Base-by-base conservation (phyloP, 2,888 invertebrate species). In the Agriopis marginaria region DNA sequence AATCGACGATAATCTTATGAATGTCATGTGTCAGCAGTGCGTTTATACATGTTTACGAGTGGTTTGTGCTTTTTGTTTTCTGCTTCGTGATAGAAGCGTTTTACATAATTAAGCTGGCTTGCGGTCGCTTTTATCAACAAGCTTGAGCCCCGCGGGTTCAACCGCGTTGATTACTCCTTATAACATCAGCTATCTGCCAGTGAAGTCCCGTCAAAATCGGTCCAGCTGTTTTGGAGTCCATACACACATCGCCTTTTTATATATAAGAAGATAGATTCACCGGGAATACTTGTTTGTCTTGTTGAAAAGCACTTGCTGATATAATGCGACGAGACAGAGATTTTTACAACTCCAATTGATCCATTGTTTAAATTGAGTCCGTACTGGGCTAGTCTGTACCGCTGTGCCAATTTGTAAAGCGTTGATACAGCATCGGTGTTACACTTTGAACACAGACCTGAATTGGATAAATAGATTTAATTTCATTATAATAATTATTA, bases 371-470 rank as follows among this genome's bases (percentile, higher is more conserved):
- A 12, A 47, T n/a, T 47, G 47, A 47, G 47, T 7, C 32, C 32
- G 9, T 8, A 42, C 8, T 42, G 42, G 42, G 42, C 42, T 8
- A 7, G 42, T 42, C 6, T 10, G 5, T 32, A 23, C 23, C 7
- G 4, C 11, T 12, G 42, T 55, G 42, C 9, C 56, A 10, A 23
- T 60, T 11, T 42, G 23, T 23, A 62, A 49, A 9, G 17, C 51
- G 23, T 11, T 23, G 23, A 50, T 5, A 11, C 9, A 32, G 11
- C 44, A 14, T 65, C 51, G 51, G 68, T 63, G 59, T 61, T 40
- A 75, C 86, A 88, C 89, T 89, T 89, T 87, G 90, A 86, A 80
- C 86, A 82, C 77, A 85, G 83, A 88, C 86, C 84, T 87, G 86
- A 82, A 83, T 73, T 63, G 59, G 70, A 69, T 65, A 72, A 66